Evolutionary conservation across 2,113 vertebrate species (phyloP), one percentile per base, ranked within the genome.

Genomic region (Poicephalus meyeri): DNA sequence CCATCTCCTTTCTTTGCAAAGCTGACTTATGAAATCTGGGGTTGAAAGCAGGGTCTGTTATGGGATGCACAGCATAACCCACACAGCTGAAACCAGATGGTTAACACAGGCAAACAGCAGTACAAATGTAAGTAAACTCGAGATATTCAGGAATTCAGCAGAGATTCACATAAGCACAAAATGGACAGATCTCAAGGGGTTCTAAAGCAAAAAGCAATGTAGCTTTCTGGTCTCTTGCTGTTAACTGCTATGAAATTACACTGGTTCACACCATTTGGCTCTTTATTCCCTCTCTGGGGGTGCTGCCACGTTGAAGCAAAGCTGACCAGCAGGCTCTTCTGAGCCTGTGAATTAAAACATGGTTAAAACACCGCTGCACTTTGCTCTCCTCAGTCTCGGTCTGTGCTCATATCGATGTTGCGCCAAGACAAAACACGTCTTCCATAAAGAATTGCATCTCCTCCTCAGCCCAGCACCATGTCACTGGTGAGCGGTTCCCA

Each of bases 401-500:
- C 81, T 70, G 65, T 88, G 65, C 7, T 50, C 71, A 29, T 12
- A 39, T 0, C 6, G 81, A 63, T 41, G 71, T 76, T 39, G 74
- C 2, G 1, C 47, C 70, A 47, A 56, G 35, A 35, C 33, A 84
- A 83, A 88, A 84, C 47, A 56, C 1, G 0, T 35, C 29, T 46
- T 33, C 52, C 21, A 47, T 77, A 35, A 93, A 72, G 80, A 91
- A 92, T 50, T 72, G 24, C 35, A 35, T 37, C 78, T 84, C 80
- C 69, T 33, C 44, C 37, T 41, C 73, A 92, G 72, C 29, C 50
- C 94, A 65, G 89, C 56, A 6, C 80, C 0, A 1, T 87, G 79
- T 84, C 55, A 25, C 86, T 93, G 70, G 35, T 91, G 93, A 97
- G 72, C 49, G 4, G 80, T 11, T 96, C 82, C 65, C 82, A 81